Conservation (phyloP, 1,140 invertebrate species). For the Cotesia glomerata region DNA sequence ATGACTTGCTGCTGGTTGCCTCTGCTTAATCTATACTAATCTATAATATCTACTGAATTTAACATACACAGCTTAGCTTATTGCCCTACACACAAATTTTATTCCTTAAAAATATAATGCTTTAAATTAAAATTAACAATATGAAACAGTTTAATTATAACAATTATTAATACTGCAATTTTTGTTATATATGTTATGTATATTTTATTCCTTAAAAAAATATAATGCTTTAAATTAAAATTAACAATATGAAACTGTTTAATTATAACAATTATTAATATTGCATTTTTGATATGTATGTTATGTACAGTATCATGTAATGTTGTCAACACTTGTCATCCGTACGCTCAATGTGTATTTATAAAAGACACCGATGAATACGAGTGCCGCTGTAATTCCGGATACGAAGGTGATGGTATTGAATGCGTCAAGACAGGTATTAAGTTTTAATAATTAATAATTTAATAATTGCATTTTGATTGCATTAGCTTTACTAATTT, state of each 20-base stretch:
- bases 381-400: constrained; percentile 79
- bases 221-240: too few species aligned
- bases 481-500: constrained; percentile 6
- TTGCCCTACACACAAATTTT: too few species aligned
- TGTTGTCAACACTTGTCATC: constrained; percentile 76
- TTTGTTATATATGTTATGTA: too few species aligned
- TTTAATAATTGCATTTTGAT: neutral
- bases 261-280: neutral
- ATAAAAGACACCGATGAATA: constrained; percentile 65
- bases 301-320: constrained; percentile 72
- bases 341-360: constrained; percentile 78
- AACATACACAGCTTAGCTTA: neutral
- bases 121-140: too few species aligned
- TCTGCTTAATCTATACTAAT: too few species aligned
- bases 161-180: too few species aligned
- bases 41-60: constrained; percentile 19
- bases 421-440: constrained; percentile 67
- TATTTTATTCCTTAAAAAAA: too few species aligned
- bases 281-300: constrained; percentile 26
- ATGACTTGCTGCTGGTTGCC: constrained; percentile 44
- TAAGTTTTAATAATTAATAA: neutral
- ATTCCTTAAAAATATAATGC: too few species aligned
- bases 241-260: too few species aligned
- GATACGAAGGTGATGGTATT: constrained; percentile 81
- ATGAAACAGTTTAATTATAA: too few species aligned